A percentile compares a stretch with the other conserved stretches of the same genome.
Evolutionary conservation across 2,888 invertebrate genomes (phyloP).

Genomic region (Tenthredo livida): DNA sequence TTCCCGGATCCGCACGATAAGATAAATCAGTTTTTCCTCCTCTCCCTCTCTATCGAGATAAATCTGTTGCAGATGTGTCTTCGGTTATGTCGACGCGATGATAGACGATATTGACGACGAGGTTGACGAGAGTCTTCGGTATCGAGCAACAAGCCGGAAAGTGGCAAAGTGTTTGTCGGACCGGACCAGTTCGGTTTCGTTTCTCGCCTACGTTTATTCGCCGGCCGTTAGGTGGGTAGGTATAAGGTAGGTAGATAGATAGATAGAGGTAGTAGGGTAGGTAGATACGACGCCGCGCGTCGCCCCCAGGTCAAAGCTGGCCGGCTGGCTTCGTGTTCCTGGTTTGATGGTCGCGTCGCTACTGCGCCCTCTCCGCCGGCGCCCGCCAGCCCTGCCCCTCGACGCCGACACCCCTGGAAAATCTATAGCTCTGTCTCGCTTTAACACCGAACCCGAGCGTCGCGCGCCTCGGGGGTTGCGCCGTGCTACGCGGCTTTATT

Average conservation of each 20-base stretch:
- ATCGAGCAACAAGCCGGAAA: background rate
- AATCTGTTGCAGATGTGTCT: background rate
- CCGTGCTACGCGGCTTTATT: constrained; percentile 47
- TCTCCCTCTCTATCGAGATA: background rate
- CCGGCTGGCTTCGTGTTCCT: constrained; percentile 71
- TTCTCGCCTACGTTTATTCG: constrained; percentile 29
- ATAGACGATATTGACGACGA: background rate
- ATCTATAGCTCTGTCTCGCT: constrained; percentile 65
- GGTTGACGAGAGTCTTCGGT: background rate
- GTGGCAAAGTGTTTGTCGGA: background rate
- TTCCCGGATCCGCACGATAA: background rate
- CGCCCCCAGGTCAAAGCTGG: constrained; percentile 54
- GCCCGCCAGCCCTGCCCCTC: constrained; percentile 80
- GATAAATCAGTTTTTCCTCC: background rate
- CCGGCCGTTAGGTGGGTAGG: background rate
- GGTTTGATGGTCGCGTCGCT: constrained; percentile 80
- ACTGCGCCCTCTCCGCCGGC: constrained; percentile 80
- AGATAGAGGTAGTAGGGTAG: background rate
- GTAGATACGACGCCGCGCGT: background rate
- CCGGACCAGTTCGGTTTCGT: background rate
- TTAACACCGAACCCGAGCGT: constrained; percentile 59
- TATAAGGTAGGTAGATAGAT: background rate
- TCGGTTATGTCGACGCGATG: background rate
- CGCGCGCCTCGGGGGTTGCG: constrained; percentile 53
- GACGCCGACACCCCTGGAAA: constrained; percentile 63